Evolutionary conservation across 2,113 vertebrate species (phyloP).

Genomic region (Cephalopterus ornatus): DNA sequence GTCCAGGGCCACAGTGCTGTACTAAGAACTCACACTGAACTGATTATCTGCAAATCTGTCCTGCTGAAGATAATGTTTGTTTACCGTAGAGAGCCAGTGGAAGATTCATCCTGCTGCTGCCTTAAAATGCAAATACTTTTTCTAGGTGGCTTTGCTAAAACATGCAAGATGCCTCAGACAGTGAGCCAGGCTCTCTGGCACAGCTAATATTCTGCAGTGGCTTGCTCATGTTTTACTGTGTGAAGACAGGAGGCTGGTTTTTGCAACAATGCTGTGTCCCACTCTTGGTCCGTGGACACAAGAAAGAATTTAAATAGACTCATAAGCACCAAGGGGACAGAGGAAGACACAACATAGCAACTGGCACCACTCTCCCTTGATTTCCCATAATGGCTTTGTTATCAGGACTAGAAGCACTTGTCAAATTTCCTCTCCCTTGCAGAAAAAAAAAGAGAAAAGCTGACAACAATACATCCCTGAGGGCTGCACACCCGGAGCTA

Average conservation of each 20-base stretch:
- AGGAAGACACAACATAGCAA: background rate
- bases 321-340: background rate
- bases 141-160: background rate
- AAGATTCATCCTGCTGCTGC: background rate
- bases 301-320: background rate
- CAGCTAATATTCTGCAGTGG: background rate
- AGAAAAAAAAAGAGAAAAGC: background rate
- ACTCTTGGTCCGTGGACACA: background rate
- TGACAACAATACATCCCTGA: slow-evolving; percentile 1
- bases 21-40: background rate
- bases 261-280: background rate
- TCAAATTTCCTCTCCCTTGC: background rate
- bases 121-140: background rate
- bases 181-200: background rate
- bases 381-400: background rate
- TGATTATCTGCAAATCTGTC: background rate
- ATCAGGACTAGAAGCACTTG: slow-evolving; percentile 3
- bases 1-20: background rate
- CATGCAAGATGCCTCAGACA: background rate
- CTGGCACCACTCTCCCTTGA: background rate
- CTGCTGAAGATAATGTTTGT: background rate
- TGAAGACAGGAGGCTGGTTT: background rate
- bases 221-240: background rate
- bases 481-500: background rate
- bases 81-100: background rate